A percentile compares a stretch with the other conserved stretches of the same genome.
These are phyloP conservation scores for Odontesthes bonariensis DNA, from an alignment of 2,113 vertebrate genomes.

Conservation along the genomic window DNA sequence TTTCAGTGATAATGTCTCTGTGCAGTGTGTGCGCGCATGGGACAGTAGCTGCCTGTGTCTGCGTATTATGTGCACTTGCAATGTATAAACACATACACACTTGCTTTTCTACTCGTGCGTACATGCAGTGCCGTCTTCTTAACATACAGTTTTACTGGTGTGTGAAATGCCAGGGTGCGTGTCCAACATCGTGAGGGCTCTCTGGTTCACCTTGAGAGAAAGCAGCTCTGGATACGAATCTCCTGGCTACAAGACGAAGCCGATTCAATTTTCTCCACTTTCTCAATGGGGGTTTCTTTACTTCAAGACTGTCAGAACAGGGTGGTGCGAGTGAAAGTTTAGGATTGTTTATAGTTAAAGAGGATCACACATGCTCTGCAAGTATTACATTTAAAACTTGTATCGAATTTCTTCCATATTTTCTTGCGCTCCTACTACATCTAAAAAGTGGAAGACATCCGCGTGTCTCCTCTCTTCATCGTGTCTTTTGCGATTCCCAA, in stretches of 20 bases:
- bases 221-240: background rate
- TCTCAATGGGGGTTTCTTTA: background rate
- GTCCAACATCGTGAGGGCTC: background rate
- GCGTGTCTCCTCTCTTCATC: background rate
- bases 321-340: slow-evolving; percentile 16
- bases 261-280: background rate
- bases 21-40: slow-evolving; percentile 43
- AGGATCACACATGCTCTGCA: slow-evolving; percentile 35
- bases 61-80: slow-evolving; percentile 31
- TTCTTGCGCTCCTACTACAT: background rate
- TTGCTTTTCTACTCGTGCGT: slow-evolving; percentile 23
- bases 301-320: slow-evolving; percentile 66
- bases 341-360: slow-evolving; percentile 15
- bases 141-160: slow-evolving; percentile 14
- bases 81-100: slow-evolving; percentile 22
- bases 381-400: slow-evolving; percentile 58
- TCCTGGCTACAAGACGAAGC: background rate
- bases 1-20: slow-evolving; percentile 42
- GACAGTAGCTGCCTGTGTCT: slow-evolving; percentile 73
- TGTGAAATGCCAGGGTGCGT: slow-evolving; percentile 19
- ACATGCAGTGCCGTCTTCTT: slow-evolving; percentile 51
- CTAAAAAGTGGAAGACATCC: background rate
- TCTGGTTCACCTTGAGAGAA: background rate
- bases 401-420: background rate
- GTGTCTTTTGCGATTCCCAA: background rate